These are phyloP conservation scores for Platycercus adscitus DNA, from an alignment of 2,113 vertebrate species.

Conservation along the genomic window DNA sequence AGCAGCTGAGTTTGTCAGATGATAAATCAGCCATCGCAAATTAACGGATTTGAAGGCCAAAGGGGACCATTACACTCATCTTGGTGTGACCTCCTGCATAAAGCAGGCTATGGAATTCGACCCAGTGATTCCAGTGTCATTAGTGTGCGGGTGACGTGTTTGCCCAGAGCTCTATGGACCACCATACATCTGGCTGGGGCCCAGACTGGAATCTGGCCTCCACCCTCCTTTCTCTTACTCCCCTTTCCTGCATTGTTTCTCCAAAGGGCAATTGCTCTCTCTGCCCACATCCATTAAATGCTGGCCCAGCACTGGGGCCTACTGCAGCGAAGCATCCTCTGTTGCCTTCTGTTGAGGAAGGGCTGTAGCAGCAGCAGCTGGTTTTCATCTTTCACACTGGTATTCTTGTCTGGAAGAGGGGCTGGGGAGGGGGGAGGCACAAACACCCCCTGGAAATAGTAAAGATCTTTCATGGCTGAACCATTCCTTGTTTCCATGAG, in stretches of 20 bases:
- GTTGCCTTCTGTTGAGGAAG: not conserved
- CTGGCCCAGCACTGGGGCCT: not conserved
- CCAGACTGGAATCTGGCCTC: slow-evolving; percentile 36
- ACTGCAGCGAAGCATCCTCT: not conserved
- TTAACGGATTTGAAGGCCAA: slow-evolving; percentile 12
- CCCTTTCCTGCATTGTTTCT: slow-evolving; percentile 46
- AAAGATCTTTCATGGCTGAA: not conserved
- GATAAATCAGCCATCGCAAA: slow-evolving; percentile 35
- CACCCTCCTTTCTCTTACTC: slow-evolving; percentile 11
- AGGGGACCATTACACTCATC: slow-evolving; percentile 3
- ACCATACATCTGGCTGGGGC: not conserved
- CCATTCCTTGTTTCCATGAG: not conserved
- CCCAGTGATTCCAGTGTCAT: not conserved
- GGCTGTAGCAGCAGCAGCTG: not conserved
- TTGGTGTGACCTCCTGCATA: not conserved
- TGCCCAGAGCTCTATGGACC: not conserved
- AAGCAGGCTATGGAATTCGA: not conserved
- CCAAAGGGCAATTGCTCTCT: not conserved
- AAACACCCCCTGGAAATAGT: not conserved
- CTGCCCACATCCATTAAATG: not conserved
- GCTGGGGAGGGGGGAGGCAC: accelerated
- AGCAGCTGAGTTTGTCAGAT: slow-evolving; percentile 5
- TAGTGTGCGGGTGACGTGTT: accelerated
- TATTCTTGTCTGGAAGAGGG: not conserved
- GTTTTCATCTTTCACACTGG: not conserved